Evolutionary conservation across 2,888 invertebrate species (phyloP).

Genomic region (Vanessa cardui): DNA sequence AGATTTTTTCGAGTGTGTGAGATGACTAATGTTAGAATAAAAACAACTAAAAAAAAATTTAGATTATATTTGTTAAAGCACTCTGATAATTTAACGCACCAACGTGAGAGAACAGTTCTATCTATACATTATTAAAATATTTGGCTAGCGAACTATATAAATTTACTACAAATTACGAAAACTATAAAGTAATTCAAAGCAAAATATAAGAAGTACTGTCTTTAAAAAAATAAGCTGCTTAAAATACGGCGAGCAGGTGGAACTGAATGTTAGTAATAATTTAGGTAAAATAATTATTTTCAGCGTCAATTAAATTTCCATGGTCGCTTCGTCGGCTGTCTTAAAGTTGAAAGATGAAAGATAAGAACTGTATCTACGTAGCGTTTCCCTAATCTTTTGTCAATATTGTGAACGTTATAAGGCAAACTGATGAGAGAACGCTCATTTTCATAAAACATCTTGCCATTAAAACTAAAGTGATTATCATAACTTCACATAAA

Average conservation of each 20-base stretch:
- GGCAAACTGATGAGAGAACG: conserved; percentile 46
- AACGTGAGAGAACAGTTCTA: too few relatives aligned
- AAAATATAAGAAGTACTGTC: too few relatives aligned
- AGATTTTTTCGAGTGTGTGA: too few relatives aligned
- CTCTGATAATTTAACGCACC: too few relatives aligned
- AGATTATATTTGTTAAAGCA: too few relatives aligned
- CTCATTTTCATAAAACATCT: conserved; percentile 57
- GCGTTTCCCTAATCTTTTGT: conserved; percentile 68
- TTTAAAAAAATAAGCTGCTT: too few relatives aligned
- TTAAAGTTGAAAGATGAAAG: conserved; percentile 55
- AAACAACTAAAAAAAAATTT: too few relatives aligned
- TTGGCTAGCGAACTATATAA: too few relatives aligned
- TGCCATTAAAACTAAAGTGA: conserved; percentile 37
- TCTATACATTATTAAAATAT: background rate
- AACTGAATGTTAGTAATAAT: background rate
- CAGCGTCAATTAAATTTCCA: conserved; percentile 7
- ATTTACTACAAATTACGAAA: too few relatives aligned
- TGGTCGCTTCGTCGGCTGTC: conserved; percentile 42
- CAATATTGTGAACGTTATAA: conserved; percentile 66
- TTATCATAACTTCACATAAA: conserved; percentile 3
- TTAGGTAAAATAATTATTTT: conserved; percentile 3
- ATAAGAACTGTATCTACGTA: conserved; percentile 58
- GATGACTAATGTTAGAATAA: too few relatives aligned
- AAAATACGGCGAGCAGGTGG: background rate
- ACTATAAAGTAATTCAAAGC: too few relatives aligned